Percentiles rank a stretch among this genome's conserved stretches.
phyloP scores from a whole-genome alignment of 1,140 invertebrate genomes.

The Tetragonula clypearis region DNA sequence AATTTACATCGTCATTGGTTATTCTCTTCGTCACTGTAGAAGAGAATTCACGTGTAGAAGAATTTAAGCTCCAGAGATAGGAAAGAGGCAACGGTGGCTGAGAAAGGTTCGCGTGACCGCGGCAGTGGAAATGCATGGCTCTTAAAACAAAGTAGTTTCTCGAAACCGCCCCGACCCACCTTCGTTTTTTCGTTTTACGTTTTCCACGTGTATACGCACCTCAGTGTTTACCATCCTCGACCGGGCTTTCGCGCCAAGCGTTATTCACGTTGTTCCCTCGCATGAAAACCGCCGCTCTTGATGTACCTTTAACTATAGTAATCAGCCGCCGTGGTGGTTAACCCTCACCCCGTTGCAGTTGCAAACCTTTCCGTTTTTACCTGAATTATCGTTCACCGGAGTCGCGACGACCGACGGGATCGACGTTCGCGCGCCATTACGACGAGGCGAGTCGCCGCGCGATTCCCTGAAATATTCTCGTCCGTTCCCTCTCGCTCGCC shows the following conservation, averaged over 20 bases:
- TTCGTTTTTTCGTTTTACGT: neutral
- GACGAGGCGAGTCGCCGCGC: neutral
- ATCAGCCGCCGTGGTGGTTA: neutral
- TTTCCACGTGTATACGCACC: too few relatives aligned
- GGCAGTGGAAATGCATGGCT: conserved; percentile 24
- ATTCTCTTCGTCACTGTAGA: too few relatives aligned
- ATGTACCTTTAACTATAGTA: conserved; percentile 41
- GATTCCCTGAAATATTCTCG: neutral
- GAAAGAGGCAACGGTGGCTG: neutral
- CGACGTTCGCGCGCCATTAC: conserved; percentile 1
- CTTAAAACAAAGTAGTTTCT: conserved; percentile 48
- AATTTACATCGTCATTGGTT: too few relatives aligned
- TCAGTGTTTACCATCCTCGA: conserved; percentile 28
- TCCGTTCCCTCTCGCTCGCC: neutral
- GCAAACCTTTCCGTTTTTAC: conserved; percentile 43
- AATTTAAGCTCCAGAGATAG: neutral
- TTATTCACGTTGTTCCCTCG: conserved; percentile 26
- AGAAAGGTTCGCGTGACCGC: conserved; percentile 45
- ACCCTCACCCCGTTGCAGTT: neutral
- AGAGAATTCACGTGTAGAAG: neutral
- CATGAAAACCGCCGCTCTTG: conserved; percentile 27
- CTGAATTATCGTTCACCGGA: conserved; percentile 31
- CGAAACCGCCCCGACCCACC: conserved; percentile 14
- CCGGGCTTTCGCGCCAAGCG: neutral
- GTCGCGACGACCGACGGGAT: neutral